phyloP scores from a whole-genome alignment of 2,797 vertebrate species.

The Hylomyscus alleni region DNA sequence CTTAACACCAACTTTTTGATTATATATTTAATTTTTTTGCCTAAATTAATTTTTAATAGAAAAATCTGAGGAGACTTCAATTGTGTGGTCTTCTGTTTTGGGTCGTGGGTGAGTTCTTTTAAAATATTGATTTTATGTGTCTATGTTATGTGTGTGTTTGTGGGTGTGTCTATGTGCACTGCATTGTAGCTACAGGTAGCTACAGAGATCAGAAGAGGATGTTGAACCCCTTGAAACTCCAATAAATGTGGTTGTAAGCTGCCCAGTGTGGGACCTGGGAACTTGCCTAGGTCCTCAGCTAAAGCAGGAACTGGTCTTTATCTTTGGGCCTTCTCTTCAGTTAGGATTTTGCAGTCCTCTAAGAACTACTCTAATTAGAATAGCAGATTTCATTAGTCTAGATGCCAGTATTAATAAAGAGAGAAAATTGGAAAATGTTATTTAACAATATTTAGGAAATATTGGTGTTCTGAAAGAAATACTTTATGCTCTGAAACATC shows the following conservation, averaged over 20 bases:
- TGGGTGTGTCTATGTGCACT: neutral
- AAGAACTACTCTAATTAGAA: constrained; percentile 19
- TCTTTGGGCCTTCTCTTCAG: neutral
- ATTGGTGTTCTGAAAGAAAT: neutral
- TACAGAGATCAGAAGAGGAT: neutral
- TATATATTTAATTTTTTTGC: neutral
- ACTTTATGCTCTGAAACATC: neutral
- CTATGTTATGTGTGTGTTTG: neutral
- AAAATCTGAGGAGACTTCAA: neutral
- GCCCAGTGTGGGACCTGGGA: neutral
- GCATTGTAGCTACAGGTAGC: neutral
- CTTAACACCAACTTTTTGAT: neutral
- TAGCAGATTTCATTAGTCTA: neutral
- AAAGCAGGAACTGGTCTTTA: neutral
- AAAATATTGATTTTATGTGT: neutral
- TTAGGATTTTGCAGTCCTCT: neutral
- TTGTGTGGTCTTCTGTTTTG: neutral
- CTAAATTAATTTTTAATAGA: constrained; percentile 29
- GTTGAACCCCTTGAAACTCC: too few species aligned
- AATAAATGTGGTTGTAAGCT: too few species aligned
- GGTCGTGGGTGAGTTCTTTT: neutral
- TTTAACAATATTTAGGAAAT: constrained; percentile 13
- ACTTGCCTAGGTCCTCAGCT: neutral
- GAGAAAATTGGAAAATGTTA: neutral
- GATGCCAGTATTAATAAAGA: neutral